Conservation (phyloP, 2,797 vertebrate genomes). For the Paedocypris micromegethes region DNA sequence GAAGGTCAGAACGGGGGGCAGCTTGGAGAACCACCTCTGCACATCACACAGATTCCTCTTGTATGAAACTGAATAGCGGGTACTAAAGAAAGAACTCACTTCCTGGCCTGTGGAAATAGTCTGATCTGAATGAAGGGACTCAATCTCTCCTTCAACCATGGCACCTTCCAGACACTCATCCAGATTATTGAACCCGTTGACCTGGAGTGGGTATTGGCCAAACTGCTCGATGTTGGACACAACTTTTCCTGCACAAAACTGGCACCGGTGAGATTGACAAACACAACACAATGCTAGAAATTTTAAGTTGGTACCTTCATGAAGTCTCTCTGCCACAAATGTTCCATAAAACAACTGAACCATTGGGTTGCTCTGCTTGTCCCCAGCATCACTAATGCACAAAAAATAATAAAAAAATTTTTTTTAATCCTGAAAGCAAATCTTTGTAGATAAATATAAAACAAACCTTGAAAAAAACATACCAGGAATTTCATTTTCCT, state of each 20-base stretch:
- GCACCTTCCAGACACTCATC: constrained; percentile 92
- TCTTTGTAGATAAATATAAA: too few relatives aligned
- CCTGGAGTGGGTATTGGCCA: constrained; percentile 97
- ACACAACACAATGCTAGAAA: background rate
- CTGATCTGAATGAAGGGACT: constrained; percentile 71
- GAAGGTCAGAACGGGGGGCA: constrained; percentile 93
- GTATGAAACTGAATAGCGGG: background rate
- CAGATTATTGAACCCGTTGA: constrained; percentile 90
- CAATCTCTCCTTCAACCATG: constrained; percentile 89
- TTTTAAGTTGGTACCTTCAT: constrained; percentile 72
- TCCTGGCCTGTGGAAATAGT: constrained; percentile 76
- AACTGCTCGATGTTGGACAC: constrained; percentile 92
- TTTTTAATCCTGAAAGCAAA: too few relatives aligned
- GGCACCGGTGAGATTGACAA: background rate
- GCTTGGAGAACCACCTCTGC: constrained; percentile 94
- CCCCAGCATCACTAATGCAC: constrained; percentile 66
- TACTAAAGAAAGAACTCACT: constrained; percentile 61
- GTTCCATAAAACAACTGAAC: constrained; percentile 96
- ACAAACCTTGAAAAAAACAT: too few relatives aligned
- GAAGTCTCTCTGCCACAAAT: constrained; percentile 85
- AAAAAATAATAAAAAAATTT: background rate
- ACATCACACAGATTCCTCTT: constrained; percentile 40
- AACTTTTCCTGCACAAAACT: constrained; percentile 68
- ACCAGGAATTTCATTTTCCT: too few relatives aligned
- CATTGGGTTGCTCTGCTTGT: constrained; percentile 92